Base-by-base conservation (phyloP, 1,140 invertebrate genomes). In the Doryteuthis pealeii region DNA sequence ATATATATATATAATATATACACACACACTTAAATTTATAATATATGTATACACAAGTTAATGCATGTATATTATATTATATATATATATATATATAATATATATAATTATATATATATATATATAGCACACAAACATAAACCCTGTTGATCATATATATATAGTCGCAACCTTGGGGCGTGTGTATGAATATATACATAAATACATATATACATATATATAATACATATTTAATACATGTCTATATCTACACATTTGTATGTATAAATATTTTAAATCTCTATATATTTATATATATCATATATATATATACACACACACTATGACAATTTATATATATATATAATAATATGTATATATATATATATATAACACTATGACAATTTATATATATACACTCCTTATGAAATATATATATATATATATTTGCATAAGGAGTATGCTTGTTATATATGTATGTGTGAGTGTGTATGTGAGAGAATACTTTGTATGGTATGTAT, bases 81-180 rank as follows among this genome's bases (percentile, higher is more conserved):
- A 58, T 58, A 58, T 58, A 58, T 58, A 58, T 58, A 58, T 58
- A 58, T 58, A 58, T 58, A 58, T 58, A 58, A 58, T 6, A 6
- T 58, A 58, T 18, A 58, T 58, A 58, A 5, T 5, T 58, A 58
- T 58, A 58, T 6, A 58, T 58, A n/a, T n/a, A n/a, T n/a, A n/a
- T n/a, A n/a, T n/a, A n/a, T n/a, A n/a, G 15, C 15, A 58, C 15
- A 58, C 15, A 58, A 5, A 58, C 15, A 58, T 58, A 58, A 5
- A 58, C 15, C 3, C n/a, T n/a, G n/a, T n/a, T n/a, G n/a, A n/a
- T n/a, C n/a, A n/a, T n/a, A n/a, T n/a, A n/a, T n/a, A n/a, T n/a
- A n/a, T n/a, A n/a, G n/a, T n/a, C n/a, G n/a, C n/a, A n/a, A n/a
- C n/a, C n/a, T n/a, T n/a, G n/a, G n/a, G n/a, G n/a, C n/a, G n/a